A percentile compares a stretch with the other conserved stretches of the same genome.
Evolutionary conservation across 2,888 invertebrate species (phyloP).

Genomic region (Cabera pusaria): DNA sequence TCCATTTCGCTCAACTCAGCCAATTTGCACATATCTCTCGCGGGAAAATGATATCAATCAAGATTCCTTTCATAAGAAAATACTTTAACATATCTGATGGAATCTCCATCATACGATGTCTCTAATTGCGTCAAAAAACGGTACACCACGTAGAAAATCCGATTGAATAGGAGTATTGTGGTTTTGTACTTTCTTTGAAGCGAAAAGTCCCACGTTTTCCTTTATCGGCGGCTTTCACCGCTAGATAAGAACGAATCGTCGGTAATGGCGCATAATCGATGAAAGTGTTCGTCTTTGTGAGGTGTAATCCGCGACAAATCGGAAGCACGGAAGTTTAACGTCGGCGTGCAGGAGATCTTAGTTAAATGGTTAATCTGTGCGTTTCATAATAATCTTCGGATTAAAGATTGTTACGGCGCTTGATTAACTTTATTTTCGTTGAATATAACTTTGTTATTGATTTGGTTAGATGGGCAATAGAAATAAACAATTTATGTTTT

Average conservation of each 20-base stretch:
- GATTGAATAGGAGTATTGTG: conserved; percentile 47
- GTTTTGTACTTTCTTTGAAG: conserved; percentile 63
- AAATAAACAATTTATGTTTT: too few species aligned
- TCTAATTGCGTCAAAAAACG: conserved; percentile 54
- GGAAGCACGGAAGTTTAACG: conserved; percentile 21
- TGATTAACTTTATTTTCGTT: too few species aligned
- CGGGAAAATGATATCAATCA: conserved; percentile 16
- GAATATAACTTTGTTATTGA: too few species aligned
- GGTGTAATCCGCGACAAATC: conserved; percentile 28
- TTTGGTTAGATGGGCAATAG: too few species aligned
- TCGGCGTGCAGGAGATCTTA: conserved; percentile 3
- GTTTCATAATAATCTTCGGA: too few species aligned
- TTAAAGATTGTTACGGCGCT: too few species aligned
- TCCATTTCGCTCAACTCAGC: conserved; percentile 2
- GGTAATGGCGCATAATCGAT: conserved; percentile 58
- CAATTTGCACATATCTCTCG: conserved; percentile 10
- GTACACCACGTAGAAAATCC: conserved; percentile 54
- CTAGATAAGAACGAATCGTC: conserved; percentile 65
- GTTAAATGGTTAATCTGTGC: neutral
- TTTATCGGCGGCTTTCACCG: conserved; percentile 72
- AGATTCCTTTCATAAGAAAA: conserved; percentile 22
- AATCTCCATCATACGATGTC: conserved; percentile 25
- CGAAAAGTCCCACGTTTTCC: conserved; percentile 75
- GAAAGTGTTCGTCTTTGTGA: conserved; percentile 48
- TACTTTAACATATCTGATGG: conserved; percentile 6